Evolutionary conservation across 1,140 invertebrate genomes (phyloP).

Genomic region (Pemphigus obesinymphae): DNA sequence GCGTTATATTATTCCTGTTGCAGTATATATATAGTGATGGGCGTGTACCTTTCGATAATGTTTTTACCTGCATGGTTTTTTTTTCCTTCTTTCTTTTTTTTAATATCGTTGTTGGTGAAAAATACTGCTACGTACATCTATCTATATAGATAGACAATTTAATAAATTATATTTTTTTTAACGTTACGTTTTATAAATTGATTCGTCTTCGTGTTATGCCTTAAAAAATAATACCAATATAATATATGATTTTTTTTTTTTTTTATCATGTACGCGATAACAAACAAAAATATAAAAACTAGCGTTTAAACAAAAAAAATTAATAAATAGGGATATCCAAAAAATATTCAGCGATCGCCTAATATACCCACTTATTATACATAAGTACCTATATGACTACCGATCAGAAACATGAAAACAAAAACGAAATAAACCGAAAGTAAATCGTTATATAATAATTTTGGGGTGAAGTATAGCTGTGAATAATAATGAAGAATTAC

Average conservation of each 20-base stretch:
- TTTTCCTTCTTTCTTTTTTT: no score
- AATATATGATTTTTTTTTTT: no score
- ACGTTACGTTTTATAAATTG: neutral
- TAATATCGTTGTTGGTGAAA: conserved; percentile 9
- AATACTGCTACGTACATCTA: neutral
- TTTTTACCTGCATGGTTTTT: conserved; percentile 6
- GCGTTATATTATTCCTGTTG: conserved; percentile 20
- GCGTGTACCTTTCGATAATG: neutral
- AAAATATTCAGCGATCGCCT: no score
- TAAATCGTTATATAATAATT: neutral
- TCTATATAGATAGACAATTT: neutral
- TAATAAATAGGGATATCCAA: no score
- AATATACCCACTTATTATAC: no score
- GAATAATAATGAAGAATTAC: neutral
- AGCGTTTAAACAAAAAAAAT: no score
- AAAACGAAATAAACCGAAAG: neutral
- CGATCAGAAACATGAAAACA: neutral
- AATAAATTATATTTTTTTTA: neutral
- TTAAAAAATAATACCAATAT: no score
- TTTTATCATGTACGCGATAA: no score
- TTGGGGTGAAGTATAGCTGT: neutral
- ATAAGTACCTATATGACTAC: no score
- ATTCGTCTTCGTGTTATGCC: no score
- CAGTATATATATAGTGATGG: neutral
- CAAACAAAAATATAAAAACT: no score